phyloP scores from a whole-genome alignment of 2,888 invertebrate species.

The Tetragonula carbonaria region DNA sequence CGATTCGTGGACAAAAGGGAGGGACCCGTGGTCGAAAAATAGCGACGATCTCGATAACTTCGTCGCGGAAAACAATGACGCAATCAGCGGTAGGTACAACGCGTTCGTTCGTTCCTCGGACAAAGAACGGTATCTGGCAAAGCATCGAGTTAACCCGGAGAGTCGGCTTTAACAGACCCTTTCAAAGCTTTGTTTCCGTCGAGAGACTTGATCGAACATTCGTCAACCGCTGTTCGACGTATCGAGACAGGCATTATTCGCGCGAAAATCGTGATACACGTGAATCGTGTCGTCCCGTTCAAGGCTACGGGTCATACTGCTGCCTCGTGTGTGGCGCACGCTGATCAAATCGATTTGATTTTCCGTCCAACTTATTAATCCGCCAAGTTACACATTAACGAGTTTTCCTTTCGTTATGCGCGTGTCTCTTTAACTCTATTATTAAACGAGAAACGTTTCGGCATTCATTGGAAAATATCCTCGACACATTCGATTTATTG shows the following conservation, averaged over 20 bases:
- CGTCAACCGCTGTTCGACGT: constrained; percentile 48
- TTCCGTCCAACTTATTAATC: too few species aligned
- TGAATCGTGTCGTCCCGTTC: constrained; percentile 46
- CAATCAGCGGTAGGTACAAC: constrained; percentile 38
- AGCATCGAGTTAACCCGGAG: constrained; percentile 50
- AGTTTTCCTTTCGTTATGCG: too few species aligned
- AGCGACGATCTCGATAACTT: constrained; percentile 42
- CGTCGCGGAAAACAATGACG: constrained; percentile 50
- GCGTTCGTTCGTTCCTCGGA: constrained; percentile 16
- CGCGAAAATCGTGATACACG: constrained; percentile 36
- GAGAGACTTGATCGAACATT: constrained; percentile 51
- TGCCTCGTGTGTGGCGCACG: too few species aligned
- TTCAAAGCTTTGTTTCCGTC: constrained; percentile 45
- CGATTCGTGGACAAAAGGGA: constrained; percentile 7
- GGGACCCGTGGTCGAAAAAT: constrained; percentile 25
- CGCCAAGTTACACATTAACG: too few species aligned
- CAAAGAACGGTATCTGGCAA: constrained; percentile 36
- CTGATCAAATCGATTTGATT: too few species aligned
- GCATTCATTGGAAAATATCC: too few species aligned
- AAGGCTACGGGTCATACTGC: neutral
- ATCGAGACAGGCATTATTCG: constrained; percentile 50
- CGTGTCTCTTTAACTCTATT: too few species aligned
- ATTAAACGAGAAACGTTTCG: too few species aligned
- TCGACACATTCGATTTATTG: too few species aligned
- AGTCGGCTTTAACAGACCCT: constrained; percentile 45